A percentile compares a stretch with the other conserved stretches of the same genome.
phyloP scores from a whole-genome alignment of 1,140 invertebrate genomes.

The Lepidostoma basale region DNA sequence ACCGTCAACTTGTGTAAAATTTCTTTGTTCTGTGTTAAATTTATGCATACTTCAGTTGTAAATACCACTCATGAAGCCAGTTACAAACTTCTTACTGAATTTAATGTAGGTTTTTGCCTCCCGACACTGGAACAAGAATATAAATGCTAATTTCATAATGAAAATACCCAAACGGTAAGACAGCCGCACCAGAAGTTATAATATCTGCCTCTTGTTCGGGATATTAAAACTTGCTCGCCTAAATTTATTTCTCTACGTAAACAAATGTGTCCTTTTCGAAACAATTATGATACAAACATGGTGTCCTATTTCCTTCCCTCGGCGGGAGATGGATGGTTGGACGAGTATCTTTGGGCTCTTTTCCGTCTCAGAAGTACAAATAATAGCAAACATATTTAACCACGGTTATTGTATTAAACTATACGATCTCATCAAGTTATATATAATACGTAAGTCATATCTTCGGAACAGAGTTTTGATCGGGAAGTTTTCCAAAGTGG shows the following conservation, averaged over 20 bases:
- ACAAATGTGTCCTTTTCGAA: neutral
- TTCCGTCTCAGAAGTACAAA: too few species aligned
- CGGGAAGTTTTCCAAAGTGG: too few species aligned
- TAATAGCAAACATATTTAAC: too few species aligned
- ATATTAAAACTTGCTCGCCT: conserved; percentile 3
- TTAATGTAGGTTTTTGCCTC: conserved; percentile 29
- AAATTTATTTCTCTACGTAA: conserved; percentile 11
- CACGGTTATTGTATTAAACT: too few species aligned
- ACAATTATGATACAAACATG: too few species aligned
- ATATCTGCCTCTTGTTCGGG: conserved; percentile 5
- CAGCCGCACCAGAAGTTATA: conserved; percentile 17
- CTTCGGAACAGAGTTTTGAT: too few species aligned
- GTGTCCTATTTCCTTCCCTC: too few species aligned
- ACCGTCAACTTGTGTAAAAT: conserved; percentile 4
- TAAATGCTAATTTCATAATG: conserved; percentile 34
- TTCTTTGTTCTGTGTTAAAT: conserved; percentile 20
- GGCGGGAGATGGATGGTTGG: too few species aligned
- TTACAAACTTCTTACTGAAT: conserved; percentile 25
- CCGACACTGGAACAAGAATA: conserved; percentile 29
- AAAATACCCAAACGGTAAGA: conserved; percentile 22
- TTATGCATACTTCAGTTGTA: conserved; percentile 20
- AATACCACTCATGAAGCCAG: conserved; percentile 16
- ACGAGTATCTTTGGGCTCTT: too few species aligned
- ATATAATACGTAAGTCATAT: too few species aligned
- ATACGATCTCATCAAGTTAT: too few species aligned